Base-by-base conservation (phyloP, 2,797 vertebrate species). In the Lerista edwardsae region DNA sequence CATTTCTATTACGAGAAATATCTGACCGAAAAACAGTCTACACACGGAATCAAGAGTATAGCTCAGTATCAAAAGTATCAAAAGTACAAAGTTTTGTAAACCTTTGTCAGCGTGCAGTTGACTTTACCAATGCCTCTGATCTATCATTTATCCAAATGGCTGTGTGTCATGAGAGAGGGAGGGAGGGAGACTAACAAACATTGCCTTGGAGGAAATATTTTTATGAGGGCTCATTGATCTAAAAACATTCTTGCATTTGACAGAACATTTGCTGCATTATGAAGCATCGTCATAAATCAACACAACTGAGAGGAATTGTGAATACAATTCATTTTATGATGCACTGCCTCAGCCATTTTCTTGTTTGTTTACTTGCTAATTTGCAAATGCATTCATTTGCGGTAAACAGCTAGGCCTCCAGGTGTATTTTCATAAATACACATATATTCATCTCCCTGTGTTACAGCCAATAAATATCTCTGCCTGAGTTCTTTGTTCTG, bases 291-390 rank as follows among this genome's bases (percentile, higher is more conserved):
- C 67, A 77, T 71, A 75, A 69, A 71, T 47, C 82, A 76, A 61
- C 29, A 44, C 9, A 62, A n/a, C n/a, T 44, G 55, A 84, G n/a
- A 78, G 39, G 44, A 47, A 84, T 34, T 78, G 55, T 27, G 23
- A 77, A 77, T 31, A 12, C 29, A 84, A 69, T 83, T 67, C 72
- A 68, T 68, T 75, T 83, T 83, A 68, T 68, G 31, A 41, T 29
- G 51, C 36, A 59, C 36, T 75, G 62, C 73, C 62, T 41, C 36
- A 34, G 51, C 21, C n/a, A 27, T 71, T 69, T 47, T 71, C 61
- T 71, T 77, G 3, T 57, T 75, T 82, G 31, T 59, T 77, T 83
- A 19, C 39, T 84, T 69, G 51, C 17, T 84, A 61, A 84, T 84
- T 84, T 71, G 51, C 39, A 25, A 77, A 77, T 61, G 41, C 12